Evolutionary conservation across 1,140 invertebrate genomes (phyloP), one percentile per base, ranked within the genome.

Genomic region (honey bee (Apis mellifera)): DNA sequence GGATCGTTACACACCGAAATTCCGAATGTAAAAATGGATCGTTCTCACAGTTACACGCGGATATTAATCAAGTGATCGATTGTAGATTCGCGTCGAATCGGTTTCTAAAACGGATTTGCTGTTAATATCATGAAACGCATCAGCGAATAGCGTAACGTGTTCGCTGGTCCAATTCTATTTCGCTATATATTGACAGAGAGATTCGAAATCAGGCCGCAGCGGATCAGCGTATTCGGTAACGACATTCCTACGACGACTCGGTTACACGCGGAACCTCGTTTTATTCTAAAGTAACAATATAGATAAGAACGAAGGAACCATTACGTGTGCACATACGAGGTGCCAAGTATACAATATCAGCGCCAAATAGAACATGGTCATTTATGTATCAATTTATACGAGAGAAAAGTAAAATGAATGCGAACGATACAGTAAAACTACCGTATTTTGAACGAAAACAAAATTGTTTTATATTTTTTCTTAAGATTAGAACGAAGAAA

Each of bases 51-150:
- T 42, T 21, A 32, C 71, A 42, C 8, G 32, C 32, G 26, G 71
- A 59, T 57, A 73, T 73, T 73, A 73, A 73, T 73, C 71, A 42
- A 59, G 26, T 13, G 55, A 73, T 48, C 54, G 71, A 59, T 73
- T 0, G 71, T 73, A 73, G 71, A 73, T 59, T 59, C 26, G 54
- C 71, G 71, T 59, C 19, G 55, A 57, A 73, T 73, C 55, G 55
- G 19, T 57, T 55, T 59, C 71, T 73, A 73, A 73, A 73, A 55
- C 71, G 71, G 71, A 73, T 73, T 73, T 73, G 54, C 54, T 59
- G 57, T 73, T 73, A 73, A 73, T 73, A 73, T 73, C 55, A 55
- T 73, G 55, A 73, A 73, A 73, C 55, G 71, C 55, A 55, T 73
- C 71, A 21, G 32, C 71, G 71, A 59, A 19, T 59, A 19, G 26